Evolutionary conservation across 1,140 invertebrate genomes (phyloP), one percentile per base, ranked within the genome.

Genomic region (Melitaea cinxia): DNA sequence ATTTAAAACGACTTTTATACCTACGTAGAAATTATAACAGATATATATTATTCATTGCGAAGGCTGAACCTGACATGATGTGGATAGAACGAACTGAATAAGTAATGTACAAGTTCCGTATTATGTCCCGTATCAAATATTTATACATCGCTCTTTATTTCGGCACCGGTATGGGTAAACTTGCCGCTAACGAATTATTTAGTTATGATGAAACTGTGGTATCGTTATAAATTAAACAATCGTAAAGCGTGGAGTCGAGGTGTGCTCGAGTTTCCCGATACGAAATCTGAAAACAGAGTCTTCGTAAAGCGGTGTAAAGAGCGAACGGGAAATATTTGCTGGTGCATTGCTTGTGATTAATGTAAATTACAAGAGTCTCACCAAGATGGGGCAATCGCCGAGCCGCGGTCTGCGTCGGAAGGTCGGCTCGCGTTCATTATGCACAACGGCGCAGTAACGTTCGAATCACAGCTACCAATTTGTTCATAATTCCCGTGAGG

Each of bases 1-100:
- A 83, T 82, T 77, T 79, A 76, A 82, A 79, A 70, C 69, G 67
- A 78, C 76, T 81, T 74, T 72, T 77, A 72, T 73, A 72, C 76
- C 70, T 79, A 72, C 71, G 70, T 72, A 66, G 66, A 78, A 77
- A 82, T 82, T 85, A 83, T 77, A 72, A 77, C 68, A 56, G 56
- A 60, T 12, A 72, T 85, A 71, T 75, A 79, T 85, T 82, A 85
- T 87, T 85, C 80, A 85, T 60, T 21, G 62, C 10, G 45, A 69
- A 65, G 61, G 57, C 67, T 71, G 65, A 67, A 67, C 66, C 70
- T 71, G 75, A 70, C 68, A 77, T 75, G 70, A 72, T 65, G 72
- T 77, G 73, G 70, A 76, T 77, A 76, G 69, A 68, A 63, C 45
- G 59, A 30, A 50, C 50, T 80, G 75, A 80, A 83, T 83, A 72